Base-by-base conservation (phyloP, 2,797 vertebrate genomes). In the Cirrhinus molitorella region DNA sequence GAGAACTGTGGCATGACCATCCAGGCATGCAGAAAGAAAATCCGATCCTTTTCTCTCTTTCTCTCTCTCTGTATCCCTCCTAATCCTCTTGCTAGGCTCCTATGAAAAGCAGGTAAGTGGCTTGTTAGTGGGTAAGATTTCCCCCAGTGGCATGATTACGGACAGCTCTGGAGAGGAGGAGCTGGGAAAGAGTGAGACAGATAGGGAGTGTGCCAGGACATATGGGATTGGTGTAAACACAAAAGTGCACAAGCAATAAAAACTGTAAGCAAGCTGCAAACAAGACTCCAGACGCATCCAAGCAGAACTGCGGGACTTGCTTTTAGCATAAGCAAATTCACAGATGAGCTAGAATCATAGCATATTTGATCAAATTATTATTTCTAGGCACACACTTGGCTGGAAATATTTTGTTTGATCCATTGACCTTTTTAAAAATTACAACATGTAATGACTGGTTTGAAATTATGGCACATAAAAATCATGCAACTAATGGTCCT, bases 51-150 rank as follows among this genome's bases (percentile, higher is more conserved):
- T 23, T 80, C 63, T 63, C 55, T 43, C 28, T 43, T 14, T 57
- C 75, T 43, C 67, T 71, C 55, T 45, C 43, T 43, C 75, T 28
- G 25, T 55, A 71, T 75, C 67, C 47, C 80, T 68, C 53, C 79
- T 90, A 85, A 90, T 90, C 85, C 86, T 88, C 83, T 83, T 78
- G 83, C 75, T 55, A 34, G 53, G 73, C 61, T 73, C 70, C 86
- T 83, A 87, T 85, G 84, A 83, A 86, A 85, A 88, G 85, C 81
- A 87, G 89, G 87, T 88, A 88, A 90, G 87, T 86, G 81, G 87
- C 87, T 88, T 85, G 83, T 79, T 80, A 68, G 77, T 68, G 76
- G 77, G 73, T 80, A 61, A 83, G 85, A 87, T 81, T 86, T 83
- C 83, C 83, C 63, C 57, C 59, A 75, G 71, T 74, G 83, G 77